Conservation (phyloP, 2,113 vertebrate genomes). For the Melanostigma gelatinosum region DNA sequence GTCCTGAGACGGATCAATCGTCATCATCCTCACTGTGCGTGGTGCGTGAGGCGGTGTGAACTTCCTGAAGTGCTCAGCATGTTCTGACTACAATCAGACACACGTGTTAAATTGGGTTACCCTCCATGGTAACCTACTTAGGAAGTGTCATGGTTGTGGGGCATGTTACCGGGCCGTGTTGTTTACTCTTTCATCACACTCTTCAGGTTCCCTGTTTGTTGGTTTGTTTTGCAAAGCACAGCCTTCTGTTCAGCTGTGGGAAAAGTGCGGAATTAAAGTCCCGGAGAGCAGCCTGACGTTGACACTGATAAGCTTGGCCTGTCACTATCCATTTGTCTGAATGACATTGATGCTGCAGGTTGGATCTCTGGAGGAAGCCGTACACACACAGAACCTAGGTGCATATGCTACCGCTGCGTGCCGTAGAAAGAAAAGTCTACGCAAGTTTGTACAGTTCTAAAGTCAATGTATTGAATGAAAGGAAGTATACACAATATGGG, state of each 20-base stretch:
- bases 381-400: slow-evolving; percentile 46
- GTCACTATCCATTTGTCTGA: slow-evolving; percentile 81
- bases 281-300: slow-evolving; percentile 66
- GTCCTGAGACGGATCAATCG: slow-evolving; percentile 58
- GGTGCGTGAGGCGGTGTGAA: background rate
- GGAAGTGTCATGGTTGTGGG: slow-evolving; percentile 82
- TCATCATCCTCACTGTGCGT: background rate
- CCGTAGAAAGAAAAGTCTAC: slow-evolving; percentile 1
- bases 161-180: slow-evolving; percentile 78
- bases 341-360: slow-evolving; percentile 75
- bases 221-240: slow-evolving; percentile 85
- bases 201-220: slow-evolving; percentile 82
- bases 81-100: slow-evolving; percentile 49
- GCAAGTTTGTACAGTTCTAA: slow-evolving; percentile 45
- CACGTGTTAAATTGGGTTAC: slow-evolving; percentile 76
- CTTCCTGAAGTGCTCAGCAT: slow-evolving; percentile 54
- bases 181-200: slow-evolving; percentile 85
- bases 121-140: slow-evolving; percentile 80
- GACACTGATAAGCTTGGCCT: slow-evolving; percentile 75
- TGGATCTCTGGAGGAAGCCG: slow-evolving; percentile 71
- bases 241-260: slow-evolving; percentile 83
- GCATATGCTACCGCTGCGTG: slow-evolving; percentile 37
- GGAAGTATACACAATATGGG: slow-evolving; percentile 16
- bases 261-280: slow-evolving; percentile 77
- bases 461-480: slow-evolving; percentile 42